Evolutionary conservation across 2,888 invertebrate genomes (phyloP), one percentile per base, ranked within the genome.

Genomic region (Hetaerina titia): DNA sequence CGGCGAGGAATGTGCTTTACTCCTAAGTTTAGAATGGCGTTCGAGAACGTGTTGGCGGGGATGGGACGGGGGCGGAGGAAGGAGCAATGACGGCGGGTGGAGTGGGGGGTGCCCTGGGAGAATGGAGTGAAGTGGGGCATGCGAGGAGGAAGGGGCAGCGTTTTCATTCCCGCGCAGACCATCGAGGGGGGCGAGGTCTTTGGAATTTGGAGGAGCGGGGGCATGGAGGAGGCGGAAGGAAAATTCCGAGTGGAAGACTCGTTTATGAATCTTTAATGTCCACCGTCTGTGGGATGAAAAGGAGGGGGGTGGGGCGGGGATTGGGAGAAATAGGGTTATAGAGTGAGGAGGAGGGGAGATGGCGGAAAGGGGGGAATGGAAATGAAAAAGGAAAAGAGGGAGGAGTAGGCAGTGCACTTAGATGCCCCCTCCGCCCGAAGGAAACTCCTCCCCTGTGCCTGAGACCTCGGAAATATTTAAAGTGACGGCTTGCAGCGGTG

Each of bases 201-300:
- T 17, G 17, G 63, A 17, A 63, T 63, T 17, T 63, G 22, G 22
- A n/a, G n/a, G 7, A 69, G 2, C 17, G 17, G 22, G 22, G 69
- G 69, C 19, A 69, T 1, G 69, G 17, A n/a, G 7, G 81, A 25
- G 15, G 31, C 81, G 31, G 81, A 81, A 81, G 81, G 81, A 81
- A 81, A 81, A 81, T 31, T 81, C 81, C 81, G 15, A 81, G 81
- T 81, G 81, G 81, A 69, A 92, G 92, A 92, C 56, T 64, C 92
- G 74, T 92, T 92, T 92, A 92, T 92, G 92, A 92, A 92, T 92
- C 92, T 92, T 92, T 92, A 92, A 92, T 56, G 74, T n/a, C 57
- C 22, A 22, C 69, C 74, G n/a, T 74, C 69, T 69, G 69, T 15
- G 56, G 56, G 92, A 56, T 25, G 11, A 19, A 19, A n/a, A 4